Conservation (phyloP, 2,888 invertebrate species). For the Euplexia lucipara region DNA sequence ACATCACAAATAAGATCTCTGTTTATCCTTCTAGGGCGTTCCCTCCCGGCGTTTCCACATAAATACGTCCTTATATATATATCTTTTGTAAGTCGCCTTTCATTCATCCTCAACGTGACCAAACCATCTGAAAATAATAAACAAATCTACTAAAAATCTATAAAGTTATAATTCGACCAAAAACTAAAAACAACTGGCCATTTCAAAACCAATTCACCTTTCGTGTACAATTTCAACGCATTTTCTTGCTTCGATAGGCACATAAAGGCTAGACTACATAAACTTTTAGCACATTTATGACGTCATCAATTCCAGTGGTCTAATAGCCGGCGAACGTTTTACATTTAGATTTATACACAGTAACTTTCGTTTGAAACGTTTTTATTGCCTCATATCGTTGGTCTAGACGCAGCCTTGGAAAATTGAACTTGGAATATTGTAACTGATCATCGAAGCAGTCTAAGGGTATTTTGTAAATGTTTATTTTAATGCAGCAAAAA, state of each 20-base stretch:
- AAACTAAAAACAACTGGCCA: not conserved
- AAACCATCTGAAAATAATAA: too few relatives aligned
- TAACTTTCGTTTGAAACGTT: slow-evolving; percentile 50
- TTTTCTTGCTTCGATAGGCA: slow-evolving; percentile 28
- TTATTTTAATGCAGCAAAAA: not conserved
- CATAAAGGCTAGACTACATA: slow-evolving; percentile 51
- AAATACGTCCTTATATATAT: too few relatives aligned
- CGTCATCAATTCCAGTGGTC: slow-evolving; percentile 54
- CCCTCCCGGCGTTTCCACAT: too few relatives aligned
- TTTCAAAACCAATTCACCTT: slow-evolving; percentile 14
- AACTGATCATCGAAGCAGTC: not conserved
- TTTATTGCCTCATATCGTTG: slow-evolving; percentile 32
- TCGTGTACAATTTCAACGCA: slow-evolving; percentile 7
- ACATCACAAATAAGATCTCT: too few relatives aligned
- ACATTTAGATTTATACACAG: slow-evolving; percentile 45
- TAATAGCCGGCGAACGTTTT: slow-evolving; percentile 43
- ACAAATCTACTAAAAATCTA: too few relatives aligned
- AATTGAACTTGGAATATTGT: not conserved
- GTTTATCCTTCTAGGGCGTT: too few relatives aligned
- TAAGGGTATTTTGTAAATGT: not conserved
- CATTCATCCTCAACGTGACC: too few relatives aligned
- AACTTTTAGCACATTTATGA: slow-evolving; percentile 49
- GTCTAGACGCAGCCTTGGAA: slow-evolving; percentile 38
- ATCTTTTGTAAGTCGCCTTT: too few relatives aligned
- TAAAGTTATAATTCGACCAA: not conserved